Evolutionary conservation across 2,113 vertebrate species (phyloP).

Genomic region (Phodopus roborovskii): DNA sequence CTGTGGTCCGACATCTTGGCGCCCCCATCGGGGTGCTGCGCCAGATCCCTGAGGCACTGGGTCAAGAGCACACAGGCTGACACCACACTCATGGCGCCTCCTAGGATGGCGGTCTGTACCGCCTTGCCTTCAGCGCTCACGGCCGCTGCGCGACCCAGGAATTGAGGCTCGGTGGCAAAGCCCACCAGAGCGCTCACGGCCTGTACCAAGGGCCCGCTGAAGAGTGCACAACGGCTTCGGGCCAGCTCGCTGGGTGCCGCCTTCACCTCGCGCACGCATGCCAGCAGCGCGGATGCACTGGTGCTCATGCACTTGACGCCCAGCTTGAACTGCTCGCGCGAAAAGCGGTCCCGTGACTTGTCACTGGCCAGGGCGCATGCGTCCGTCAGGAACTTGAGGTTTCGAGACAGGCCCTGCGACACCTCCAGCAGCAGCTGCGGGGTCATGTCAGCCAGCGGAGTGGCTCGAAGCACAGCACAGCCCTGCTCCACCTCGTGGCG

Average conservation of each 20-base stretch:
- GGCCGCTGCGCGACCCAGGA: slow-evolving; percentile 94
- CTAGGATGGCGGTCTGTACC: slow-evolving; percentile 97
- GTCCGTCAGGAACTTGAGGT: slow-evolving; percentile 96
- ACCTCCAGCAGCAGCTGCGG: slow-evolving; percentile 96
- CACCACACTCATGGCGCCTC: slow-evolving; percentile 99
- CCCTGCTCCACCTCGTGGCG: slow-evolving; percentile 97
- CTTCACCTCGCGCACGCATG: slow-evolving; percentile 97
- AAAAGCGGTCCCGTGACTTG: slow-evolving; percentile 95
- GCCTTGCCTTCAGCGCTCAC: slow-evolving; percentile 95
- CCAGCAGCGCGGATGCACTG: slow-evolving; percentile 95
- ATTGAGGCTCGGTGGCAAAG: slow-evolving; percentile 98
- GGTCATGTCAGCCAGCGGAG: slow-evolving; percentile 93
- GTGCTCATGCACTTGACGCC: slow-evolving; percentile 98
- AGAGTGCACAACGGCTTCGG: slow-evolving; percentile 94
- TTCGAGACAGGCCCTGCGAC: slow-evolving; percentile 96
- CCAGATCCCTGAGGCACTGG: slow-evolving; percentile 98
- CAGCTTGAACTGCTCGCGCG: slow-evolving; percentile 97
- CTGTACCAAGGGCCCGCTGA: slow-evolving; percentile 95
- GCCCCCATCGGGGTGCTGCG: slow-evolving; percentile 96
- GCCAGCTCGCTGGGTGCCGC: slow-evolving; percentile 95
- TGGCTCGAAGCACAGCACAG: slow-evolving; percentile 91
- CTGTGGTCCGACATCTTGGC: slow-evolving; percentile 97
- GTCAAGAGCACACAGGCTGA: slow-evolving; percentile 98
- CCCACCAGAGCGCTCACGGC: slow-evolving; percentile 95
- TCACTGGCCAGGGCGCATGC: slow-evolving; percentile 95